Percentiles rank a stretch among this genome's conserved stretches.
Evolutionary conservation across 2,797 vertebrate genomes (phyloP).

Genomic region (Silurus lanzhouensis): DNA sequence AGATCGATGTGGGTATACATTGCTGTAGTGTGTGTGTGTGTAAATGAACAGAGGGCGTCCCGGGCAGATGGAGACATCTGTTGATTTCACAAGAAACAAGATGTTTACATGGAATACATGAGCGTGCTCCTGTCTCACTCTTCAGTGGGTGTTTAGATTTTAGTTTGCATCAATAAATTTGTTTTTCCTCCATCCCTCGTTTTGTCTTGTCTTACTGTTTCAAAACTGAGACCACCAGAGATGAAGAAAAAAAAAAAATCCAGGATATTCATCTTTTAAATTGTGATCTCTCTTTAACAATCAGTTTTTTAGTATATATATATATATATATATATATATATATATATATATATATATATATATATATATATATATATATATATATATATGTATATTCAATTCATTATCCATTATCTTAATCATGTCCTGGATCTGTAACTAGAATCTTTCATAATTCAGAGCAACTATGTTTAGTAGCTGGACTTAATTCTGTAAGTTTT

Average conservation of each 20-base stretch:
- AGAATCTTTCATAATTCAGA: neutral
- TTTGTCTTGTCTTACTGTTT: neutral
- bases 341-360: no score
- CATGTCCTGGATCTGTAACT: neutral
- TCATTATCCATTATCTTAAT: neutral
- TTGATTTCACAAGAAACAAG: constrained; percentile 60
- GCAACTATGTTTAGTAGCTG: neutral
- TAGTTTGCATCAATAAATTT: neutral
- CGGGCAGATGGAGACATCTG: constrained; percentile 59
- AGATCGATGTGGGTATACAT: constrained; percentile 56
- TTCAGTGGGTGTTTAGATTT: neutral
- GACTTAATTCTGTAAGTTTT: neutral
- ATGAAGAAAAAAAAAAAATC: neutral
- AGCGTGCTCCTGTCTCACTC: constrained; percentile 38
- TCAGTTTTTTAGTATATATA: no score
- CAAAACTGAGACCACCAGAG: neutral
- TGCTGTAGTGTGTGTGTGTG: constrained; percentile 40
- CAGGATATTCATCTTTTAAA: neutral
- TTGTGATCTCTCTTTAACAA: no score
- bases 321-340: no score
- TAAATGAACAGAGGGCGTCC: constrained; percentile 34
- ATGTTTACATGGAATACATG: constrained; percentile 59
- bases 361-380: no score
- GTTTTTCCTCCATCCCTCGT: neutral
- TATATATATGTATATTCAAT: no score